Conservation (phyloP, 1,140 invertebrate species). For the Sminthurides bifidus region DNA sequence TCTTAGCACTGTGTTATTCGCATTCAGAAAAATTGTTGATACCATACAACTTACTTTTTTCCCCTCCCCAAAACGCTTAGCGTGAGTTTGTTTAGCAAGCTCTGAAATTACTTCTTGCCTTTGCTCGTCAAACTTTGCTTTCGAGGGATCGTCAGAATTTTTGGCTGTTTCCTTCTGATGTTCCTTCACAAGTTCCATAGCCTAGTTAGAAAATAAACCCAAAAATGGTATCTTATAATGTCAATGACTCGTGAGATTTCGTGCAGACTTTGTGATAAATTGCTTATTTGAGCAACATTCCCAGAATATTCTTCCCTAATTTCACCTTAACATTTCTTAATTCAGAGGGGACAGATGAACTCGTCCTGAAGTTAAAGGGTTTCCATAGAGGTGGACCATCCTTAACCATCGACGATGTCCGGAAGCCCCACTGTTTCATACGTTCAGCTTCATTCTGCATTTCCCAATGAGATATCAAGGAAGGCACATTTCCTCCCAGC, state of each 20-base stretch:
- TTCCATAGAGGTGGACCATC: constrained; percentile 20
- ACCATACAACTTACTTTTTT: not conserved
- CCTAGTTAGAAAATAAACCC: constrained; percentile 7
- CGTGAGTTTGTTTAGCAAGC: not conserved
- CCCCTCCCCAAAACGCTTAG: not conserved
- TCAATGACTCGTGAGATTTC: too few relatives aligned
- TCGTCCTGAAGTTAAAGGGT: constrained; percentile 11
- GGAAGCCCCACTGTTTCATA: constrained; percentile 15
- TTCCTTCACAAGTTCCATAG: constrained; percentile 20
- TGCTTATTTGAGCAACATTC: too few relatives aligned
- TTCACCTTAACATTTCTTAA: constrained; percentile 21
- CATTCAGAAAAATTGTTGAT: not conserved
- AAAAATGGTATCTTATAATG: not conserved
- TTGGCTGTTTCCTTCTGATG: constrained; percentile 2
- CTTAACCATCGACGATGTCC: not conserved
- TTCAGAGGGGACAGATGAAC: not conserved
- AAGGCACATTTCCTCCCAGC: constrained; percentile 16
- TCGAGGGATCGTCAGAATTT: constrained; percentile 1
- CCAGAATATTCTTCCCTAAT: too few relatives aligned
- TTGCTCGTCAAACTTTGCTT: constrained; percentile 22
- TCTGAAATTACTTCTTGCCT: constrained; percentile 19
- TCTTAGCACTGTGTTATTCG: not conserved
- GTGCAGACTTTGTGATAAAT: too few relatives aligned
- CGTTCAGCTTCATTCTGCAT: constrained; percentile 9
- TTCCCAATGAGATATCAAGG: constrained; percentile 17